A percentile compares a stretch with the other conserved stretches of the same genome.
Conservation (phyloP, 2,113 vertebrate genomes). For the Erinaceus europaeus region DNA sequence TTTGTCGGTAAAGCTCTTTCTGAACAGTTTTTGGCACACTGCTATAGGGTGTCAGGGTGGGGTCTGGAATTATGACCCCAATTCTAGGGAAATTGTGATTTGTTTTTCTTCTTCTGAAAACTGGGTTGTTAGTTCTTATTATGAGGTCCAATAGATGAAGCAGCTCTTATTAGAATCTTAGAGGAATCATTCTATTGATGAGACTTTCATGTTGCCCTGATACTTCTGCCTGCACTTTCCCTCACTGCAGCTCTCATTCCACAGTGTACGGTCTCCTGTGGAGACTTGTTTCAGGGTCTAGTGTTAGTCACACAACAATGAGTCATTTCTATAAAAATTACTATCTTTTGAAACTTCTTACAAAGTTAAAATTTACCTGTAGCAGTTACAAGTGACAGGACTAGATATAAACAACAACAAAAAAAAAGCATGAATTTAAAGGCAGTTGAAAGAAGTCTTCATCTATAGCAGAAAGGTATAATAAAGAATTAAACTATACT, state of each 20-base stretch:
- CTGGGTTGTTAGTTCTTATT: neutral
- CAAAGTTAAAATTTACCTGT: neutral
- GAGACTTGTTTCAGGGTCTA: neutral
- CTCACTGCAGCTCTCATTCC: neutral
- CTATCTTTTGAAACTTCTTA: neutral
- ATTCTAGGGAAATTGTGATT: neutral
- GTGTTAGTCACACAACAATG: neutral
- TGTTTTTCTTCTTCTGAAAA: neutral
- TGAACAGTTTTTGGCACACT: neutral
- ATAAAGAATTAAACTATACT: neutral
- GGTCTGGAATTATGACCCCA: neutral
- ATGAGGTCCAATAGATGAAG: neutral
- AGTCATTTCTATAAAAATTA: neutral
- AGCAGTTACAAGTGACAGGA: neutral
- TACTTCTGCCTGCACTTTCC: fast-evolving
- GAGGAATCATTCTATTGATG: neutral
- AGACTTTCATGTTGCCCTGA: neutral
- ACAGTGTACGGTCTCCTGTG: neutral
- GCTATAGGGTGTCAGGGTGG: neutral
- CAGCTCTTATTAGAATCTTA: neutral
- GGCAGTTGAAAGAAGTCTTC: no score
- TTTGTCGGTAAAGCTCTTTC: neutral
- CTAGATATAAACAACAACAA: neutral
- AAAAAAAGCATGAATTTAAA: neutral
- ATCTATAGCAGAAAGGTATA: neutral